Percentiles rank a stretch among this genome's conserved stretches.
Evolutionary conservation across 2,888 invertebrate species (phyloP).

Genomic region (Sepioteuthis lessoniana): DNA sequence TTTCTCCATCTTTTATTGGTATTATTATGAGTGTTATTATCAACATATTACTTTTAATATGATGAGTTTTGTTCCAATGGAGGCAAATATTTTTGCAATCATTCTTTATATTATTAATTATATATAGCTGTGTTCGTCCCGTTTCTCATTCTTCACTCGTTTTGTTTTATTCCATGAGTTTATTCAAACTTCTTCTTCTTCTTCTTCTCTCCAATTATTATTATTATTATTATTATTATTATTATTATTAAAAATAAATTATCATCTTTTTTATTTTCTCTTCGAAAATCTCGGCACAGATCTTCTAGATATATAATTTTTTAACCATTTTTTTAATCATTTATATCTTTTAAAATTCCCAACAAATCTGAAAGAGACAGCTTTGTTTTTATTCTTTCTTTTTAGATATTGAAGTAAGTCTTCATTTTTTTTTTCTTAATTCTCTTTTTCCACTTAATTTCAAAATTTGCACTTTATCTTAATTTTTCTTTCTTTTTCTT

Average conservation of each 20-base stretch:
- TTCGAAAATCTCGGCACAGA: background rate
- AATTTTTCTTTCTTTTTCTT: no score
- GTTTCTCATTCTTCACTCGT: background rate
- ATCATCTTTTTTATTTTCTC: background rate
- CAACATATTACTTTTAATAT: background rate
- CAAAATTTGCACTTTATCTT: background rate
- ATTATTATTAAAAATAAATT: no score
- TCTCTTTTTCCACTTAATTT: background rate
- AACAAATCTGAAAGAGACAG: background rate
- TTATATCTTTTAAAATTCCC: slow-evolving; percentile 1
- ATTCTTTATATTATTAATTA: slow-evolving; percentile 15
- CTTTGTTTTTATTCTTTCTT: background rate
- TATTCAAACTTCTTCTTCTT: background rate
- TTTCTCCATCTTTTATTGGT: no score
- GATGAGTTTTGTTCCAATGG: background rate
- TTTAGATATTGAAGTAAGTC: background rate
- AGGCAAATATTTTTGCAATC: background rate
- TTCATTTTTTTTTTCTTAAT: background rate
- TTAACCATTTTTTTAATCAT: background rate
- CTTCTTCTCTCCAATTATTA: no score
- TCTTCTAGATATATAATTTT: background rate
- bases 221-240: no score
- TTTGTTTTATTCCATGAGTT: background rate
- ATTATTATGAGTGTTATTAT: background rate
- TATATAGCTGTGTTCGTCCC: background rate